phyloP scores from a whole-genome alignment of 2,888 invertebrate genomes.

The Drosophila birchii region DNA sequence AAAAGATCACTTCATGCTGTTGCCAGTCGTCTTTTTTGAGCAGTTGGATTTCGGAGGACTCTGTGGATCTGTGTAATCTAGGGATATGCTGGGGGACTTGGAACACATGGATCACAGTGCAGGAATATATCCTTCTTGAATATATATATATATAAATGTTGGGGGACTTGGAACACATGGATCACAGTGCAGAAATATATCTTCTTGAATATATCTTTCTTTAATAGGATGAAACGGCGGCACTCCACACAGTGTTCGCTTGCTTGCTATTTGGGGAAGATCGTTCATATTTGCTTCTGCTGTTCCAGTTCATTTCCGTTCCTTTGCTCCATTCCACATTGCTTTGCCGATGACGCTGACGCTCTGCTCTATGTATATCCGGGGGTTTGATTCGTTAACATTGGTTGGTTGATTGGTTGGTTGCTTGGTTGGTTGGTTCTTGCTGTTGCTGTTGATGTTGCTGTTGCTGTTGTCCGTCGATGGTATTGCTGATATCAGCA shows the following conservation, averaged over 20 bases:
- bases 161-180: slow-evolving; percentile 10
- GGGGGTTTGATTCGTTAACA: slow-evolving; percentile 4
- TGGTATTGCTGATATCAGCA: slow-evolving; percentile 21
- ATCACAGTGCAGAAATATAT: slow-evolving; percentile 9
- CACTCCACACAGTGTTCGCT: background rate
- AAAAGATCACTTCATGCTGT: slow-evolving; percentile 45
- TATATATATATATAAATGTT: slow-evolving; percentile 1
- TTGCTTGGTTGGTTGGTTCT: slow-evolving; percentile 9
- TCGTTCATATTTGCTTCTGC: background rate
- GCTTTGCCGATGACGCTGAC: slow-evolving; percentile 9
- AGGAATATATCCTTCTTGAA: background rate
- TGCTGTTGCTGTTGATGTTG: slow-evolving; percentile 1
- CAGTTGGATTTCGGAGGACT: slow-evolving; percentile 17
- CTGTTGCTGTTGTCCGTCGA: slow-evolving; percentile 7
- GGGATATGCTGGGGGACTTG: slow-evolving; percentile 6
- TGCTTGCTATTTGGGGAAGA: background rate
- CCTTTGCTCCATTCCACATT: background rate
- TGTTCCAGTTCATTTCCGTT: background rate
- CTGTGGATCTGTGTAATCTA: slow-evolving; percentile 4
- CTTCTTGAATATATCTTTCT: background rate
- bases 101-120: slow-evolving; percentile 17
- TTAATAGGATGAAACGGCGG: background rate
- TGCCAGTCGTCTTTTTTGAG: slow-evolving; percentile 42
- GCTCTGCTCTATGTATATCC: slow-evolving; percentile 11
- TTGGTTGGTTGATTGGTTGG: slow-evolving; percentile 6